Percentiles rank a stretch among this genome's conserved stretches.
phyloP scores from a whole-genome alignment of 23 tunicate species.

The Phallusia fumigata region DNA sequence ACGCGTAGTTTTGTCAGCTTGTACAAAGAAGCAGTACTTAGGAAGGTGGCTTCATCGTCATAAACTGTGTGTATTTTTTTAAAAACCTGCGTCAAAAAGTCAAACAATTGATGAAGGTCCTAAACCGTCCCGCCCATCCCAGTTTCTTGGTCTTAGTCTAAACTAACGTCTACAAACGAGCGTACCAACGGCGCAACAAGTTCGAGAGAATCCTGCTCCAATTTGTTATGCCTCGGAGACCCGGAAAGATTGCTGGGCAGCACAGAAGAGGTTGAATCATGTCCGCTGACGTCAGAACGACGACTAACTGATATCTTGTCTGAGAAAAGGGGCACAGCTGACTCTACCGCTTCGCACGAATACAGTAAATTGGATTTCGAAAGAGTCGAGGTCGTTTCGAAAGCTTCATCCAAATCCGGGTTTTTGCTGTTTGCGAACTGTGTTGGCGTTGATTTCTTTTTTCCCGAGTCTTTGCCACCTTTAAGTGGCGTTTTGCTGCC shows the following conservation, averaged over 20 bases:
- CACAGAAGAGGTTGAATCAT: neutral
- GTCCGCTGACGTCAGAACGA: neutral
- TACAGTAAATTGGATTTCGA: neutral
- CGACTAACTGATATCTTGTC: neutral
- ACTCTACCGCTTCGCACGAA: neutral
- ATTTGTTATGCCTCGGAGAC: neutral
- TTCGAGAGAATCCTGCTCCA: neutral
- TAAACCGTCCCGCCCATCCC: neutral
- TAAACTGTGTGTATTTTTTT: too few species aligned
- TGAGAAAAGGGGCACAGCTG: neutral
- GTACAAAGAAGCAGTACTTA: too few species aligned
- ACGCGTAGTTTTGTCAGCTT: too few species aligned
- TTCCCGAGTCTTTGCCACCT: neutral
- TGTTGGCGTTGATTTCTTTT: neutral
- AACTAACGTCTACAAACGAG: conserved; percentile 1
- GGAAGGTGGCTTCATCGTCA: too few species aligned
- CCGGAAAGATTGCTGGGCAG: neutral
- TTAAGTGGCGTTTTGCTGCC: neutral
- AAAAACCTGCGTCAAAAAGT: too few species aligned
- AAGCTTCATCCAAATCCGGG: neutral
- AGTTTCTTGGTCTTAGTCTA: neutral
- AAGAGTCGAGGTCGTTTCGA: neutral
- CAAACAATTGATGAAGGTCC: neutral
- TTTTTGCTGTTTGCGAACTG: neutral
- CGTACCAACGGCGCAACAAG: neutral